A percentile compares a stretch with the other conserved stretches of the same genome.
Conservation (phyloP, 2,888 invertebrate species). For the Eumacrocentrus americanus region DNA sequence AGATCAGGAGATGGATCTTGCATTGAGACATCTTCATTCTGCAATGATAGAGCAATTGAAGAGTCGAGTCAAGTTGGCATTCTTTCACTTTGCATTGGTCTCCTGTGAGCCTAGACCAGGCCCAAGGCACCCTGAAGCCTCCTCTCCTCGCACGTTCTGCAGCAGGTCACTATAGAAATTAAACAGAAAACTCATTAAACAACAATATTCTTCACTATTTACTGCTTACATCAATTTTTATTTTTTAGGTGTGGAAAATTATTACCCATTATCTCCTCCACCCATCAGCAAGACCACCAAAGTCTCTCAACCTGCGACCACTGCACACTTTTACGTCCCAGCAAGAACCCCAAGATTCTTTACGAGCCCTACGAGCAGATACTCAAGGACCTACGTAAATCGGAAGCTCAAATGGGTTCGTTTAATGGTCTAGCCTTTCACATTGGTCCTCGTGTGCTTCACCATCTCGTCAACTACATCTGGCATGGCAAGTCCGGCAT, state of each 20-base stretch:
- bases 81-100: slow-evolving; percentile 36
- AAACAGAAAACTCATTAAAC: no score
- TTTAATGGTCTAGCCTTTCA: slow-evolving; percentile 70
- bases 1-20: slow-evolving; percentile 74
- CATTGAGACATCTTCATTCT: slow-evolving; percentile 69
- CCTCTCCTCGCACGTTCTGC: no score
- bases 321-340: slow-evolving; percentile 32
- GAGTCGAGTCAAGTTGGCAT: slow-evolving; percentile 55
- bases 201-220: not conserved
- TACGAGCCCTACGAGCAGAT: slow-evolving; percentile 73
- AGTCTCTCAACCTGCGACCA: slow-evolving; percentile 33
- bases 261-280: slow-evolving; percentile 24
- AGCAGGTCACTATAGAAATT: slow-evolving; percentile 5
- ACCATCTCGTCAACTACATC: slow-evolving; percentile 82
- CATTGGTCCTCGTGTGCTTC: slow-evolving; percentile 78
- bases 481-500: slow-evolving; percentile 90
- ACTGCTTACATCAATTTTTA: not conserved
- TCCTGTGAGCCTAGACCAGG: slow-evolving; percentile 26
- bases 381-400: slow-evolving; percentile 74
- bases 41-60: slow-evolving; percentile 70
- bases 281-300: slow-evolving; percentile 21
- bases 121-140: no score
- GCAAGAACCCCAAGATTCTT: slow-evolving; percentile 38
- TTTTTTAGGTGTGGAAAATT: slow-evolving; percentile 36
- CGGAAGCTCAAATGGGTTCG: slow-evolving; percentile 54